Conservation (phyloP, 2,113 vertebrate genomes). For the Cygnus atratus region DNA sequence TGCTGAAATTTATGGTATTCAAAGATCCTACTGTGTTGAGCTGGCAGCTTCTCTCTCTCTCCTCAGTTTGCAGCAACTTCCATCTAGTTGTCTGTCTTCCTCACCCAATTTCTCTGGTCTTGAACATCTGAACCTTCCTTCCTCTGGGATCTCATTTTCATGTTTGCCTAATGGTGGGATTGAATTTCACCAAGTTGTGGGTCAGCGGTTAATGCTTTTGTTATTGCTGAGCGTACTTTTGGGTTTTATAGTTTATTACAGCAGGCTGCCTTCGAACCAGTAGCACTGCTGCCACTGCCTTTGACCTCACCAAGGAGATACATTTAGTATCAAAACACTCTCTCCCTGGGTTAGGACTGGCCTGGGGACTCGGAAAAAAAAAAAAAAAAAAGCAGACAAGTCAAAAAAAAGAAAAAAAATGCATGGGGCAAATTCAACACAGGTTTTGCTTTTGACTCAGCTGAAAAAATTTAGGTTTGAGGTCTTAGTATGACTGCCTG, state of each 20-base stretch:
- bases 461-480: slow-evolving; percentile 46
- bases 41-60: not conserved
- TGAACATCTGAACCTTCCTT: slow-evolving; percentile 55
- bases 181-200: slow-evolving; percentile 71
- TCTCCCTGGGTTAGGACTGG: slow-evolving; percentile 26
- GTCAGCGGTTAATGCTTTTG: slow-evolving; percentile 75
- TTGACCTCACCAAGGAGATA: slow-evolving; percentile 58
- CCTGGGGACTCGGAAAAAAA: not conserved
- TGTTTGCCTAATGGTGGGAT: slow-evolving; percentile 73
- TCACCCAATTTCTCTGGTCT: not conserved
- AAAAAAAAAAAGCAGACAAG: not conserved
- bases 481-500: slow-evolving; percentile 33
- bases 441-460: slow-evolving; percentile 56
- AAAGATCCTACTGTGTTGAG: not conserved
- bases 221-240: slow-evolving; percentile 71
- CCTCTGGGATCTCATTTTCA: slow-evolving; percentile 68
- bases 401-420: not conserved
- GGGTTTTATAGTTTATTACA: slow-evolving; percentile 62
- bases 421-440: not conserved
- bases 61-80: not conserved
- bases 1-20: slow-evolving; percentile 5
- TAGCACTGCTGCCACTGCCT: slow-evolving; percentile 41
- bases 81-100: not conserved
- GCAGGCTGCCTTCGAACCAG: slow-evolving; percentile 52
- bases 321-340: slow-evolving; percentile 56